Conservation (phyloP, 1,140 invertebrate genomes). For the Daktulosphaira vitifoliae region DNA sequence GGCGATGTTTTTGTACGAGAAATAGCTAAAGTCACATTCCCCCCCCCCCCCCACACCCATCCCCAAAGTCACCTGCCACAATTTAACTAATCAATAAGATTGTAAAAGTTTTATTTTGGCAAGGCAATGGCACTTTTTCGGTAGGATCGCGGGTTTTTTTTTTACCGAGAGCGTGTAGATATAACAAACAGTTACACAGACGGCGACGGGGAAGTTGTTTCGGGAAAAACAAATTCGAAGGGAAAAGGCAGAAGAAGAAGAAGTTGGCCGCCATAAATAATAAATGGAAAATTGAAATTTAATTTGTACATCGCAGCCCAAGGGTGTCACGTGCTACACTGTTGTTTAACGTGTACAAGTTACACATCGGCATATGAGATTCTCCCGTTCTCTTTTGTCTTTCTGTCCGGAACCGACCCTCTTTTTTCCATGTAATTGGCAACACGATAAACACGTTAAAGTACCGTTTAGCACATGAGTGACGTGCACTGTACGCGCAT, state of each 20-base stretch:
- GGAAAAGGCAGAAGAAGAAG: slow-evolving; percentile 10
- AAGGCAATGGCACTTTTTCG: too few species aligned
- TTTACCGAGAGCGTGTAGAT: too few species aligned
- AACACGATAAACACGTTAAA: slow-evolving; percentile 28
- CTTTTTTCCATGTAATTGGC: slow-evolving; percentile 11
- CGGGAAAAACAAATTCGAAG: background rate
- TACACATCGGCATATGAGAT: background rate
- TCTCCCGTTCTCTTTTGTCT: slow-evolving; percentile 8
- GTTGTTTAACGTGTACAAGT: background rate
- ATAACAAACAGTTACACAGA: too few species aligned
- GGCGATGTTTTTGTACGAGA: background rate
- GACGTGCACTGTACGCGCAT: background rate
- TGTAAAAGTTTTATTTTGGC: too few species aligned
- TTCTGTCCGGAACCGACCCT: slow-evolving; percentile 1
- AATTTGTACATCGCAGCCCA: slow-evolving; percentile 27
- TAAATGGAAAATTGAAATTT: slow-evolving; percentile 30
- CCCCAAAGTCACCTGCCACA: too few species aligned
- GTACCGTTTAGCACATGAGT: too few species aligned
- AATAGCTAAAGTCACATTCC: too few species aligned
- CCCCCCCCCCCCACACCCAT: too few species aligned
- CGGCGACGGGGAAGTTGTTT: too few species aligned
- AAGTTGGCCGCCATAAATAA: slow-evolving; percentile 24
- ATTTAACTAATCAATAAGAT: too few species aligned
- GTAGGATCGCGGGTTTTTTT: too few species aligned
- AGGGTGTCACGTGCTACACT: slow-evolving; percentile 31